phyloP scores from a whole-genome alignment of 2,797 vertebrate species.

The Pseudomugil gertrudae region DNA sequence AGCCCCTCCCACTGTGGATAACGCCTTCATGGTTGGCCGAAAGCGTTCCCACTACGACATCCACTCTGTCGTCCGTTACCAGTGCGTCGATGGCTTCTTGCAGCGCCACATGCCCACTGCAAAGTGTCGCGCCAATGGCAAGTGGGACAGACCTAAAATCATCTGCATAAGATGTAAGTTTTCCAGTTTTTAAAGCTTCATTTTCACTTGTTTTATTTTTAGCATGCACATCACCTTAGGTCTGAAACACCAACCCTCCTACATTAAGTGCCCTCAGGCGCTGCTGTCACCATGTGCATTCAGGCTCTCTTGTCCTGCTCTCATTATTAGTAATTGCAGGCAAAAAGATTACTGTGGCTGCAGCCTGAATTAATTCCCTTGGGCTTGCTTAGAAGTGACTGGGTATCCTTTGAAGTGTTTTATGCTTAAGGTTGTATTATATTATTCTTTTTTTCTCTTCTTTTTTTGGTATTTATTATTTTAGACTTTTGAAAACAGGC shows the following conservation, averaged over 20 bases:
- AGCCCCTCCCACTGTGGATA: slow-evolving; percentile 88
- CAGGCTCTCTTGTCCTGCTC: slow-evolving; percentile 37
- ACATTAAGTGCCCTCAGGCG: slow-evolving; percentile 35
- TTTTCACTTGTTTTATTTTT: slow-evolving; percentile 41
- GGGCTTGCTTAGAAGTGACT: slow-evolving; percentile 45
- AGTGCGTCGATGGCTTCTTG: slow-evolving; percentile 89
- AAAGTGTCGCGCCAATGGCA: slow-evolving; percentile 91
- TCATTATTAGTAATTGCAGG: slow-evolving; percentile 71
- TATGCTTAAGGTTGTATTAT: slow-evolving; percentile 37
- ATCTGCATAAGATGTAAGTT: slow-evolving; percentile 93
- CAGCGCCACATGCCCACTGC: slow-evolving; percentile 91
- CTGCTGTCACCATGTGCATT: slow-evolving; percentile 44
- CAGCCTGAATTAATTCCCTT: slow-evolving; percentile 48
- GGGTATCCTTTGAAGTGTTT: slow-evolving; percentile 62
- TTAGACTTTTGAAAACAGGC: slow-evolving; percentile 21
- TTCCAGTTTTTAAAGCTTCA: slow-evolving; percentile 7
- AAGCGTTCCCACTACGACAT: slow-evolving; percentile 90
- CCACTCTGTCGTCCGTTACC: slow-evolving; percentile 92
- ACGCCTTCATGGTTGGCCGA: slow-evolving; percentile 88
- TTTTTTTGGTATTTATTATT: background rate
- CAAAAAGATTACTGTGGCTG: slow-evolving; percentile 45
- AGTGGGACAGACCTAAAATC: slow-evolving; percentile 94
- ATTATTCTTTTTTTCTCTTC: background rate
- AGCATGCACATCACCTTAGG: slow-evolving; percentile 7
- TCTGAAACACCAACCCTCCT: slow-evolving; percentile 23